Base-by-base conservation (phyloP, 2,888 invertebrate genomes). In the Agonopterix subpropinquella region DNA sequence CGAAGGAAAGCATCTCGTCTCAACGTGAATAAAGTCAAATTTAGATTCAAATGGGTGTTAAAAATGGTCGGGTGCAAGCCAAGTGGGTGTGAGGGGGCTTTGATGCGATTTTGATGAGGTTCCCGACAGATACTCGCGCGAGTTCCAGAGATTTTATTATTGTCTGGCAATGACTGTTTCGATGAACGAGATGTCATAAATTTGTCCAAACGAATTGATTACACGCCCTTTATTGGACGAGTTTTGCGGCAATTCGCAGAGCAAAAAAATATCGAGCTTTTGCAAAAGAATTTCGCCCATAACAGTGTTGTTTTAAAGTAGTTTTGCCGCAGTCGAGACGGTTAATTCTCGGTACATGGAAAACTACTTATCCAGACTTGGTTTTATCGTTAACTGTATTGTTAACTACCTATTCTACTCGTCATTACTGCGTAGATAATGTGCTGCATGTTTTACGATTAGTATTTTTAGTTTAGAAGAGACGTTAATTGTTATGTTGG, bases 341-440 rank as follows among this genome's bases (percentile, higher is more conserved):
- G 56, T 61, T 56, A 59, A 56, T 55, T 58, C 67, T 57, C 55
- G 61, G 58, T 71, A 87, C 87, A 87, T 77, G 86, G 75, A 82
- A 87, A 87, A 80, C 80, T 86, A 87, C 87, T 88, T 86, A 87
- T 70, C 73, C 70, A 72, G 65, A 83, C 81, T 80, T 74, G 67
- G 75, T 79, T 85, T 82, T 79, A 80, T 83, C 80, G 81, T 83
- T 78, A 76, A 67, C 59, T 50, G 72, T 73, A 80, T 77, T 82
- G 78, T 80, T 78, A 75, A 74, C 73, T 68, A 59, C 60, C 68
- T 67, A 73, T 75, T 74, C 62, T 64, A 62, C 59, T 62, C 62
- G 70, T 73, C 76, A 74, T 75, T 79, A 78, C 61, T 55, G 59
- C 60, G 58, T 55, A 65, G 67, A 72, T 73, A 70, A 62, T 62